Evolutionary conservation across 2,888 invertebrate species (phyloP), one percentile per base, ranked within the genome.

Genomic region (Lucinisca nassula): DNA sequence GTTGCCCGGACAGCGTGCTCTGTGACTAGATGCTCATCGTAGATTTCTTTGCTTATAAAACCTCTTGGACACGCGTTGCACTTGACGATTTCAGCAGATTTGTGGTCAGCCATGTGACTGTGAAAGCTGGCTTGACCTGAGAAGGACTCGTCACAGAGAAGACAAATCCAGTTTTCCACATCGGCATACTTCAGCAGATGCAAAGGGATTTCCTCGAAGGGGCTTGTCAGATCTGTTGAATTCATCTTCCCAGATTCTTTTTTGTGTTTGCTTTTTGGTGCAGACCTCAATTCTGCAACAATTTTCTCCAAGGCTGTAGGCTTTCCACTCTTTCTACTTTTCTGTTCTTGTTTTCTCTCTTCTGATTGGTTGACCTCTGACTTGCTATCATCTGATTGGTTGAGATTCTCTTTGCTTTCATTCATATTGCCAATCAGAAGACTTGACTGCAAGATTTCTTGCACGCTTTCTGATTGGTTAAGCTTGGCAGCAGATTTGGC

Each of bases 241-340:
- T 35, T 67, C 24, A 35, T 67, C 74, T n/a, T 8, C 3, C 14
- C 27, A 2, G 45, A n/a, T 40, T 74, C 49, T 37, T 70, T 75
- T 58, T 80, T 84, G 27, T 70, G 82, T 55, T 89, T 89, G 45
- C 74, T 89, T 51, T 78, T 87, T 6, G 86, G 84, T 0, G 89
- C 82, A 8, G 85, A 84, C 32, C 87, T 90, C 70, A 90, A 74
- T 58, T 90, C 85, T 73, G 87, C 90, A 51, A 90, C 85, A 55
- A 90, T 90, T n/a, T 87, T 49, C 35, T 38, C 74, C n/a, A 74
- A 45, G 45, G 40, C 49, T 27, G 38, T 40, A 1, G 74, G 49
- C 45, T 45, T 74, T 27, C 35, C 45, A 24, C 45, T 74, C 49
- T 37, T 40, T 21, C 21, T 3, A 49, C 30, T 27, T 37, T 30